These are phyloP conservation scores for Dastarcus helophoroides DNA, from an alignment of 2,888 invertebrate species.

Conservation along the genomic window DNA sequence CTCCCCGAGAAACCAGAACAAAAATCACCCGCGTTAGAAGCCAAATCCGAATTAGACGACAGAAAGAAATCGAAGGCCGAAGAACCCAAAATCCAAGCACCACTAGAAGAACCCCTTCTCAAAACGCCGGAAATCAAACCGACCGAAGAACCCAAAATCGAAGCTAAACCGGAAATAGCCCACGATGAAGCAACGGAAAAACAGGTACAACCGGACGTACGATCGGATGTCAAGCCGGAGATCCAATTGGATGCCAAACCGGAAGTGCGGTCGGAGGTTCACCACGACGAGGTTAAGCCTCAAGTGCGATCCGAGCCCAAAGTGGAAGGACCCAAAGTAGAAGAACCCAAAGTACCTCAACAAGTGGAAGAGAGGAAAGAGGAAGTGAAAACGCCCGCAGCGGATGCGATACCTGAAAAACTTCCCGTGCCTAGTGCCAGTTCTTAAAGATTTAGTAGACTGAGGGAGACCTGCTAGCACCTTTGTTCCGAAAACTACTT, in stretches of 20 bases:
- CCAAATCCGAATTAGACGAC: background rate
- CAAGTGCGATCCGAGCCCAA: conserved; percentile 7
- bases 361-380: conserved; percentile 18
- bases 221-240: conserved; percentile 4
- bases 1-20: background rate
- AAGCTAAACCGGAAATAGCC: conserved; percentile 17
- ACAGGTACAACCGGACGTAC: conserved; percentile 13
- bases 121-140: conserved; percentile 19
- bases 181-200: conserved; percentile 30
- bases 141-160: conserved; percentile 17
- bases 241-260: conserved; percentile 15
- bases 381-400: conserved; percentile 16
- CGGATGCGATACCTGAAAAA: conserved; percentile 16
- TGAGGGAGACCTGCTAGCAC: conserved; percentile 33
- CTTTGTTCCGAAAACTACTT: conserved; percentile 31
- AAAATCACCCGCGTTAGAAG: conserved; percentile 2
- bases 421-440: conserved; percentile 25
- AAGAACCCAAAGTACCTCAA: conserved; percentile 15
- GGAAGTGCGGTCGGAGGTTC: conserved; percentile 32
- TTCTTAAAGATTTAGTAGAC: conserved; percentile 25
- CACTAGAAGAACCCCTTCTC: background rate
- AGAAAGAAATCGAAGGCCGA: conserved; percentile 5
- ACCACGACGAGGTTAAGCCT: conserved; percentile 15
- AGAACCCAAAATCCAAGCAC: too few relatives aligned
- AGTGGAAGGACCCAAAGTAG: conserved; percentile 16